These are phyloP conservation scores for Thecophora atra DNA, from an alignment of 2,888 invertebrate genomes.

Conservation along the genomic window DNA sequence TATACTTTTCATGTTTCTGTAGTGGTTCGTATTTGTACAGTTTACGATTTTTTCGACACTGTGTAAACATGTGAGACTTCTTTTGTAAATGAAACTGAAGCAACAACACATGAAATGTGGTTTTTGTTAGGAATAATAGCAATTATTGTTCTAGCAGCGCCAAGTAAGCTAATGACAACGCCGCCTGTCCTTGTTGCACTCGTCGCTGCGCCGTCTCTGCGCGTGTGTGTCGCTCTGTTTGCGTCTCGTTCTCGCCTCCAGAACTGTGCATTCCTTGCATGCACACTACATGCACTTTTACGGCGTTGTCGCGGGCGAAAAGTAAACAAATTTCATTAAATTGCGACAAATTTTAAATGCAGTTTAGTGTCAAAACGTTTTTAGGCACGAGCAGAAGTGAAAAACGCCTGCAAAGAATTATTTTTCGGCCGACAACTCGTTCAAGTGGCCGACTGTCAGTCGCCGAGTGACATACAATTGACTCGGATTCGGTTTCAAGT, in stretches of 20 bases:
- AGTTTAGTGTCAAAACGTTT: constrained; percentile 31
- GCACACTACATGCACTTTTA: constrained; percentile 19
- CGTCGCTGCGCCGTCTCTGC: too few relatives aligned
- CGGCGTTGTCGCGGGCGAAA: constrained; percentile 9
- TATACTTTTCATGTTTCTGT: constrained; percentile 1
- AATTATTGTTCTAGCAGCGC: background rate
- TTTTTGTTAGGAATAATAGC: constrained; percentile 29
- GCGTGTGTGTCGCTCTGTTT: too few relatives aligned
- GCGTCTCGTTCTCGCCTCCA: background rate
- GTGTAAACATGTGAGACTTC: constrained; percentile 13
- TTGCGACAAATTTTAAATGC: constrained; percentile 29
- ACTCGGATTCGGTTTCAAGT: too few relatives aligned
- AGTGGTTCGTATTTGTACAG: background rate
- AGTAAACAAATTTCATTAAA: constrained; percentile 22
- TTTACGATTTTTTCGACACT: constrained; percentile 27
- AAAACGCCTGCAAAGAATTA: too few relatives aligned
- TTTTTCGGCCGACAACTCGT: too few relatives aligned
- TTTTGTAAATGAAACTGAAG: constrained; percentile 35
- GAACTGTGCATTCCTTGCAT: constrained; percentile 7
- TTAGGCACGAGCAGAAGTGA: constrained; percentile 21
- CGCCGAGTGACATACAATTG: too few relatives aligned
- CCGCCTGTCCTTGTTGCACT: too few relatives aligned
- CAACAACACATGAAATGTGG: constrained; percentile 34
- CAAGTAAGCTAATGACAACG: too few relatives aligned
- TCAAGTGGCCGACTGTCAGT: too few relatives aligned